Evolutionary conservation across 30 jellyfish, hydroid and myxozoan species (phyloP), one percentile per base, ranked within the genome.

Genomic region (Pelagia noctiluca): DNA sequence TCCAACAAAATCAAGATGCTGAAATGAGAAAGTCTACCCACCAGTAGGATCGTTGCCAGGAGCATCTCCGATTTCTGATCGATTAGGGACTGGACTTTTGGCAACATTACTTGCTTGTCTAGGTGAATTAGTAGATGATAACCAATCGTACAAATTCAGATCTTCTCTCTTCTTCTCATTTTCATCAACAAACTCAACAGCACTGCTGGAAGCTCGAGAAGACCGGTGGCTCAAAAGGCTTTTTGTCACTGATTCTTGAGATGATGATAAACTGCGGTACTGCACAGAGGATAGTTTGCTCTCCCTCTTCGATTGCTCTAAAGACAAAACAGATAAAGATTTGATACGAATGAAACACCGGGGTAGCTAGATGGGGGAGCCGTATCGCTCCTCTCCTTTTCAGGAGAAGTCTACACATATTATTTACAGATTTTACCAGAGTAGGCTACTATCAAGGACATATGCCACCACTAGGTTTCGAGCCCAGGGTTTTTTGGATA

Each of bases 101-200:
- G 68, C 68, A 3, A 4, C 28, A 30, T 52, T 30, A 52, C 68
- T 52, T 8, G 61, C 71, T 35, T 67, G 86, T 69, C 92, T 66
- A 32, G 96, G 96, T 28, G 96, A 86, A 52, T 76, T 76, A 12
- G 96, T 62, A 24, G 85, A 61, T 21, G 96, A 86, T 1, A 86
- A 90, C 96, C 96, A 86, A 66, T 86, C 88, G 62, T 86, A 86
- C 25, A 86, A 78, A 34, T 72, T 86, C 33, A 57, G 24, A 35
- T 86, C 96, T 47, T 65, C 76, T 31, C 70, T 82, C 11, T 60
- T 82, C 26, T 60, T 71, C 36, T 82, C 83, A 12, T 35, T 52
- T 35, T 82, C 76, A 28, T 54, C 65, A 13, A 30, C 61, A 57
- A 65, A 82, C 35, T 67, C 85, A n/a, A 48, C 79, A 29, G 38